Evolutionary conservation across 2,797 vertebrate species (phyloP).

Genomic region (Sebastes nivosus): DNA sequence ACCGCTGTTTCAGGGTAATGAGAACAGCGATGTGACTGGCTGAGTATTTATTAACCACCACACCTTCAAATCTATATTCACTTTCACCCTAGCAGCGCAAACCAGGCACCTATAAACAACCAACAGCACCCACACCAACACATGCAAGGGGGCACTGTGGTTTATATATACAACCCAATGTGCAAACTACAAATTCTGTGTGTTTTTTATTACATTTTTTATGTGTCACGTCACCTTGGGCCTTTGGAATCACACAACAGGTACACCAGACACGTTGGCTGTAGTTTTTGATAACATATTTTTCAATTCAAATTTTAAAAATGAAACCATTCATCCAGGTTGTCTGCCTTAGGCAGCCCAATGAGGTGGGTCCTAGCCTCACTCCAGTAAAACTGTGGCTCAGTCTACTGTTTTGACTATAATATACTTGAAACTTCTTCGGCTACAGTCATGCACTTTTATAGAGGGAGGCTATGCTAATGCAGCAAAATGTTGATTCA

Average conservation of each 20-base stretch:
- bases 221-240: neutral
- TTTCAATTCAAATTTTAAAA: neutral
- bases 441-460: neutral
- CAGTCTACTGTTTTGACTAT: neutral
- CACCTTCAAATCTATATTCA: neutral
- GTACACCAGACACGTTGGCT: neutral
- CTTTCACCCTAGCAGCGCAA: neutral
- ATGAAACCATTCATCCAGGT: too few species aligned
- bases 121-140: neutral
- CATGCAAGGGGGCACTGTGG: neutral
- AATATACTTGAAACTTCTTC: neutral
- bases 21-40: neutral
- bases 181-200: neutral
- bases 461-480: neutral
- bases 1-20: neutral
- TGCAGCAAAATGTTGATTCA: constrained; percentile 6
- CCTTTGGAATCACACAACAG: neutral
- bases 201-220: too few species aligned
- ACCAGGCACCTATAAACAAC: neutral
- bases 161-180: neutral
- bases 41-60: neutral
- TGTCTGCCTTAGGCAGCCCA: neutral
- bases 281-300: neutral
- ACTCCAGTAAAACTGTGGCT: neutral
- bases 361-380: neutral